A percentile compares a stretch with the other conserved stretches of the same genome.
Evolutionary conservation across 2,113 vertebrate genomes (phyloP).

Genomic region (Orthochromis indermauri): DNA sequence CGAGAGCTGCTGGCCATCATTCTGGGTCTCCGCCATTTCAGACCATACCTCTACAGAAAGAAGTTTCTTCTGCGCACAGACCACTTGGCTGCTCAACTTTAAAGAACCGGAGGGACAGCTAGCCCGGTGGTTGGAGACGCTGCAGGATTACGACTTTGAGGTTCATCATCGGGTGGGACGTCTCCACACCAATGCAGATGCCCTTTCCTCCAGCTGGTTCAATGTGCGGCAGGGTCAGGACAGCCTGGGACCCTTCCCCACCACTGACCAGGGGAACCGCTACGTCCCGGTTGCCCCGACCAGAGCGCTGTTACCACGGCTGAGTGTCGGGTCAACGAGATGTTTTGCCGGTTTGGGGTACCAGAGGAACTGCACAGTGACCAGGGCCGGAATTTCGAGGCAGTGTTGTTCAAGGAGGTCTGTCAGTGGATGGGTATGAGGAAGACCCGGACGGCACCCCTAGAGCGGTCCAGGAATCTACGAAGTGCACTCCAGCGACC

Average conservation of each 20-base stretch:
- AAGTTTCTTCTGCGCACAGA: not conserved
- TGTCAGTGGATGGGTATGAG: not conserved
- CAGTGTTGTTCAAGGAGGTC: not conserved
- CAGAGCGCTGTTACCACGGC: not conserved
- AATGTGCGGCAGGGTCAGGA: not conserved
- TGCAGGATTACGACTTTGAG: not conserved
- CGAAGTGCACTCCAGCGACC: not conserved
- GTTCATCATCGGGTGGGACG: not conserved
- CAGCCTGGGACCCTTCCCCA: not conserved
- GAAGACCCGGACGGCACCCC: not conserved
- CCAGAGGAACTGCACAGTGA: not conserved
- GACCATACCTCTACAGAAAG: no score
- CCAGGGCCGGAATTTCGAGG: not conserved
- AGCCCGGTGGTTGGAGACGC: not conserved
- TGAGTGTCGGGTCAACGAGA: not conserved
- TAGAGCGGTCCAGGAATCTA: not conserved
- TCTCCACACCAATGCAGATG: not conserved
- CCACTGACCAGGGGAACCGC: not conserved
- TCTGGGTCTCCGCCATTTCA: no score
- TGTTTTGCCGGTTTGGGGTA: not conserved
- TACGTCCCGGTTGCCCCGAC: not conserved
- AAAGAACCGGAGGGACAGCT: not conserved
- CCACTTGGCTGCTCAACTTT: not conserved
- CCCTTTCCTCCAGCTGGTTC: not conserved
- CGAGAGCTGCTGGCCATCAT: no score